phyloP scores from a whole-genome alignment of 2,113 vertebrate species.

The Takifugu bimaculatus region DNA sequence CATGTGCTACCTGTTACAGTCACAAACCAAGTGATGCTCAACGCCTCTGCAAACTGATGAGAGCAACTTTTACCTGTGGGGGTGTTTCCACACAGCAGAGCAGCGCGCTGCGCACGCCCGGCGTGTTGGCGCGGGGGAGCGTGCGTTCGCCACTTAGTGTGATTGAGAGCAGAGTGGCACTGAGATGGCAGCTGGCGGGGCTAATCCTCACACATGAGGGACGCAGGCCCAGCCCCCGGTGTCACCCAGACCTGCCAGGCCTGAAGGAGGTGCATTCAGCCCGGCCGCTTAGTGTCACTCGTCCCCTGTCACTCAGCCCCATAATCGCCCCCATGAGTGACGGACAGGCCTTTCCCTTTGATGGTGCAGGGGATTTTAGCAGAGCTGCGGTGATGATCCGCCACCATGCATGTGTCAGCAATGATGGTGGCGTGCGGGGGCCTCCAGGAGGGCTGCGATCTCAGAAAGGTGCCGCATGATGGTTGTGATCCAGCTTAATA shows the following conservation, averaged over 20 bases:
- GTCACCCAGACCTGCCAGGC: conserved; percentile 70
- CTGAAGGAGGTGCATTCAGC: conserved; percentile 71
- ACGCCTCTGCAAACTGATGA: no score
- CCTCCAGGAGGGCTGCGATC: conserved; percentile 52
- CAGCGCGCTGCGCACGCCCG: conserved; percentile 20
- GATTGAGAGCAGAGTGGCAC: conserved; percentile 62
- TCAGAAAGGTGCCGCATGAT: conserved; percentile 39
- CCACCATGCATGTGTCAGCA: conserved; percentile 7
- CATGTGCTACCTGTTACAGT: no score
- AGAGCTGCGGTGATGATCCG: conserved; percentile 54
- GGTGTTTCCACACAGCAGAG: conserved; percentile 9
- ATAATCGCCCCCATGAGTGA: conserved; percentile 77
- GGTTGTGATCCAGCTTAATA: conserved; percentile 76
- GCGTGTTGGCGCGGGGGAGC: conserved; percentile 21
- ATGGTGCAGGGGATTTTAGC: conserved; percentile 66
- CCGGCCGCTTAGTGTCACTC: conserved; percentile 72
- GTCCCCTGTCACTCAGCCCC: conserved; percentile 58
- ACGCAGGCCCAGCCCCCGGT: conserved; percentile 65
- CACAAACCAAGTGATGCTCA: no score
- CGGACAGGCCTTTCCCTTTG: conserved; percentile 70
- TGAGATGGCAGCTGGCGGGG: conserved; percentile 61
- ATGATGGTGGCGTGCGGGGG: conserved; percentile 10
- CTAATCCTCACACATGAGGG: conserved; percentile 68
- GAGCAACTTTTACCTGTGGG: not conserved
- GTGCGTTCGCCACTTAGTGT: conserved; percentile 34